Evolutionary conservation across 1,140 invertebrate genomes (phyloP), one percentile per base, ranked within the genome.

Genomic region (Drosophila tsacasi): DNA sequence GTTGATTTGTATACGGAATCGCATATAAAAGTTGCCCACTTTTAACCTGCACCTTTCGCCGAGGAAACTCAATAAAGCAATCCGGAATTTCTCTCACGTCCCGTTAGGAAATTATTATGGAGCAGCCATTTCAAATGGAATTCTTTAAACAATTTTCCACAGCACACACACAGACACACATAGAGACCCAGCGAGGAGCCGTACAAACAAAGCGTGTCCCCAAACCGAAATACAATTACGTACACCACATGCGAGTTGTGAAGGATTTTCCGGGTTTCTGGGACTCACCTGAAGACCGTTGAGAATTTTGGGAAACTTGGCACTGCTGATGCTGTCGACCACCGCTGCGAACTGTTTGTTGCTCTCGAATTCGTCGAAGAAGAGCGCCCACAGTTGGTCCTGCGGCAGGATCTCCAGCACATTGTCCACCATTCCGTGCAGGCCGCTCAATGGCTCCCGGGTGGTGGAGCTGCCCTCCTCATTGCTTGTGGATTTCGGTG

Each of bases 1-100:
- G 90, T 90, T 91, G 85, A 91, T 91, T 91, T 91, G 90, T 91
- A 91, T 86, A 92, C 76, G 76, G 71, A 59, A 61, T 66, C 61
- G 58, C 65, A 74, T 78, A 74, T 69, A 67, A 67, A 76, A 72
- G 67, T 73, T 52, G 67, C 67, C 69, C 69, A 73, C 67, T 73
- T 73, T 73, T 73, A 73, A 73, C 69, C 69, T 73, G 44, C 52
- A 73, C 55, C 68, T 75, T 69, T 55, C 40, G 35, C 44, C 52
- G 47, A 57, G 58, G 47, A 71, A 79, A 85, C 44, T 72, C 86
- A 89, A 78, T 77, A 73, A 80, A 79, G 67, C 71, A 85, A 69
- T 61, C 55, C 46, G 44, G 57, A 67, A 90, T 90, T 90, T 90
- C 47, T 47, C 85, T 90, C 85, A 90, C 85, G 85, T 90, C 55